These are phyloP conservation scores for Geodia barretti DNA, from an alignment of 37 sponge, comb jelly and placozoan genomes.

Conservation along the genomic window DNA sequence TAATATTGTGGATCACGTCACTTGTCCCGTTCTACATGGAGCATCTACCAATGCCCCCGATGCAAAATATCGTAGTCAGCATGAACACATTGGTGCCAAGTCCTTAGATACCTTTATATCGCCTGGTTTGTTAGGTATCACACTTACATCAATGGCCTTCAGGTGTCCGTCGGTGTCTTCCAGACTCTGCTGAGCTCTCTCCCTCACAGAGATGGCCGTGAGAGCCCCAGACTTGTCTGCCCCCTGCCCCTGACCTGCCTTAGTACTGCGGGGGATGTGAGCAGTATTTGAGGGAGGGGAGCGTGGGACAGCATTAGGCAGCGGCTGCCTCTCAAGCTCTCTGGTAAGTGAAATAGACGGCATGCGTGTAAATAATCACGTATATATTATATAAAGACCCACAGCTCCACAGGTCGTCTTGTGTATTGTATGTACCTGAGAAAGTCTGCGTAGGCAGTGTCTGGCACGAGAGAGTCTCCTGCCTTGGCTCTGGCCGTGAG, in stretches of 20 bases:
- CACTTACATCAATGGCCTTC: constrained; percentile 55
- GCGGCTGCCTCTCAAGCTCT: constrained; percentile 15
- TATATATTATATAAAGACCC: background rate
- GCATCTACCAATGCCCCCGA: too few relatives aligned
- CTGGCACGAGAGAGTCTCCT: constrained; percentile 33
- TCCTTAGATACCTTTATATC: background rate
- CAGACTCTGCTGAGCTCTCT: constrained; percentile 44
- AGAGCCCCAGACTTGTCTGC: constrained; percentile 6
- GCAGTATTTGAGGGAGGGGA: background rate
- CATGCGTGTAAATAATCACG: too few relatives aligned
- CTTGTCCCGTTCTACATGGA: too few relatives aligned
- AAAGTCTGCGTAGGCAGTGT: constrained; percentile 62
- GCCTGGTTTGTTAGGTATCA: background rate
- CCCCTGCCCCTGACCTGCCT: background rate
- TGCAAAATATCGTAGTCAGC: too few relatives aligned
- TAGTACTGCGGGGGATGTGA: background rate
- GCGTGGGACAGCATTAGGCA: constrained; percentile 18
- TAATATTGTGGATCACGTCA: too few relatives aligned
- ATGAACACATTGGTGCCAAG: too few relatives aligned
- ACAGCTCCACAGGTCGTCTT: too few relatives aligned
- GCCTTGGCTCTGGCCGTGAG: constrained; percentile 4
- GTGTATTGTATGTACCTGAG: constrained; percentile 28
- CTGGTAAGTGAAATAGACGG: background rate
- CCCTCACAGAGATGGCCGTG: constrained; percentile 21
- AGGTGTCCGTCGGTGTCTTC: constrained; percentile 42